A percentile compares a stretch with the other conserved stretches of the same genome.
Conservation (phyloP, 1,140 invertebrate species). For the Portunus trituberculatus region DNA sequence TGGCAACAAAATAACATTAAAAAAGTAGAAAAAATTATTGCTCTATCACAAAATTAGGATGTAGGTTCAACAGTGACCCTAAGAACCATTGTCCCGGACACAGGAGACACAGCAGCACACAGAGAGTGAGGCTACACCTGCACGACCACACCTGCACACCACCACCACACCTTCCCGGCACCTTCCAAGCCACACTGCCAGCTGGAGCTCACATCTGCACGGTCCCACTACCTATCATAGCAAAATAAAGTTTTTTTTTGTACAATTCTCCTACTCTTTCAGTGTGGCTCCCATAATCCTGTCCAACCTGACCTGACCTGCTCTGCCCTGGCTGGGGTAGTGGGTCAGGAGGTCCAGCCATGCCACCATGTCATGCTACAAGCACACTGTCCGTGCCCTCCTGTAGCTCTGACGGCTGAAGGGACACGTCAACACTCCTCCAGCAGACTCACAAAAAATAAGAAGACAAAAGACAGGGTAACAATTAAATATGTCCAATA, state of each 20-base stretch:
- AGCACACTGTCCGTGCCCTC: neutral
- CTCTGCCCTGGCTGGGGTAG: slow-evolving; percentile 34
- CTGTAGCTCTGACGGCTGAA: neutral
- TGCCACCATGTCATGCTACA: slow-evolving; percentile 37
- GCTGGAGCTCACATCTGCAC: neutral
- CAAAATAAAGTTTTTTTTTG: slow-evolving; percentile 73
- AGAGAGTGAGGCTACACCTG: neutral
- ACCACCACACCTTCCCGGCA: neutral
- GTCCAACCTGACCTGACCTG: slow-evolving; percentile 40
- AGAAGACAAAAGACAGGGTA: neutral
- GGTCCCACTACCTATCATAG: slow-evolving; percentile 62
- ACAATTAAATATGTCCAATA: neutral
- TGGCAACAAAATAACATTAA: too few relatives aligned
- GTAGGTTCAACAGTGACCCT: too few relatives aligned
- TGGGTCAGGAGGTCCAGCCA: neutral
- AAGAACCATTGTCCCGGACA: neutral
- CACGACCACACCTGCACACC: neutral
- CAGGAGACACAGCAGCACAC: neutral
- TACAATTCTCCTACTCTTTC: slow-evolving; percentile 62
- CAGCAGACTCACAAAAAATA: neutral
- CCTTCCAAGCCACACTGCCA: neutral
- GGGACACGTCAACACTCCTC: neutral
- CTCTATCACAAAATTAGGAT: too few relatives aligned
- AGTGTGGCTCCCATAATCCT: slow-evolving; percentile 45
- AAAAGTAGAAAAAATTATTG: too few relatives aligned